A percentile compares a stretch with the other conserved stretches of the same genome.
These are phyloP conservation scores for Cryptomyrus ogoouensis DNA, from an alignment of 2,113 vertebrate species.

Conservation along the genomic window DNA sequence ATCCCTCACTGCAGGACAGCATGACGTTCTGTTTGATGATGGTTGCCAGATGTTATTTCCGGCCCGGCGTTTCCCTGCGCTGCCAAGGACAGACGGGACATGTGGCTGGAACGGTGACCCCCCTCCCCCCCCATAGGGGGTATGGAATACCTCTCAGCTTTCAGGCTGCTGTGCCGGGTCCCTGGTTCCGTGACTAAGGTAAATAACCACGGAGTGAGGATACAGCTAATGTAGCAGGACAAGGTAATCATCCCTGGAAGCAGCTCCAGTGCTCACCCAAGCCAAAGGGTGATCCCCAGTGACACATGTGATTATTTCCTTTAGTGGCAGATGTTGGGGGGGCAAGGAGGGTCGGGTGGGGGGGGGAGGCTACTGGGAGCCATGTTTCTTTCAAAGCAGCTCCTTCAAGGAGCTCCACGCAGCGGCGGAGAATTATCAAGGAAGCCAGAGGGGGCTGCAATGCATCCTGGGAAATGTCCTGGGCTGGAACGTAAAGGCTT, in stretches of 20 bases:
- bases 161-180: slow-evolving; percentile 62
- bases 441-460: not conserved
- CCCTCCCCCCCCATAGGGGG: slow-evolving; percentile 69
- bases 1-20: slow-evolving; percentile 42
- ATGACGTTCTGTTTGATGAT: slow-evolving; percentile 73
- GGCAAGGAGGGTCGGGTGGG: not conserved
- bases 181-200: slow-evolving; percentile 13
- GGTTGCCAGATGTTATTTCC: slow-evolving; percentile 54
- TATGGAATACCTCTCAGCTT: slow-evolving; percentile 56
- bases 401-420: not conserved
- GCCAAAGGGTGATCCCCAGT: not conserved
- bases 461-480: not conserved
- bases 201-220: not conserved
- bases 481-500: not conserved
- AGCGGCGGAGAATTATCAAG: not conserved
- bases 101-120: slow-evolving; percentile 74
- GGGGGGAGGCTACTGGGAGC: not conserved
- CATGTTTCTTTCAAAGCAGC: not conserved
- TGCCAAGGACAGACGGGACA: slow-evolving; percentile 65
- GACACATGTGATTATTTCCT: slow-evolving; percentile 19
- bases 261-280: not conserved
- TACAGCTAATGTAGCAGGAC: slow-evolving; percentile 12
- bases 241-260: slow-evolving; percentile 18
- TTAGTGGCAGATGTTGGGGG: not conserved
- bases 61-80: slow-evolving; percentile 47